Conservation (phyloP, 2,888 invertebrate genomes). For the Conchocele bisecta region DNA sequence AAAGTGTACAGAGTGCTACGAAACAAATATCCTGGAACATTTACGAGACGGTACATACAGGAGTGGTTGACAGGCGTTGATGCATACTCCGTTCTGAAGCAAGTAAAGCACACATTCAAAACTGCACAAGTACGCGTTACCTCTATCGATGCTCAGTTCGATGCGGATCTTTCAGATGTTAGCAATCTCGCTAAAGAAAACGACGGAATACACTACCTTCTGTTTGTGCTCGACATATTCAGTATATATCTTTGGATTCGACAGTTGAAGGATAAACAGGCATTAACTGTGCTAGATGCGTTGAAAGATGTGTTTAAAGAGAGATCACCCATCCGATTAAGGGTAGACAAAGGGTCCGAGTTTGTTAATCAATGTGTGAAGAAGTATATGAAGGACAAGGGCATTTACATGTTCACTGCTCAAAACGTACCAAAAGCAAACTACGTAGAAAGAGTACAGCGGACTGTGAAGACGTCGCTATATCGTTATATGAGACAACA, state of each 20-base stretch:
- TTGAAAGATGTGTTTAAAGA: no score
- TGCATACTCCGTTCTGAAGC: no score
- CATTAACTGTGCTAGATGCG: slow-evolving; percentile 21
- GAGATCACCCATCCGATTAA: slow-evolving; percentile 2
- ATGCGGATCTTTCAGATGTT: no score
- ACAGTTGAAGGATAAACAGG: slow-evolving; percentile 18
- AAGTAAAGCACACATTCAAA: no score
- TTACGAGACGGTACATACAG: no score
- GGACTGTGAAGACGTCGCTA: slow-evolving; percentile 9
- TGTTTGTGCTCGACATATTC: slow-evolving; percentile 21
- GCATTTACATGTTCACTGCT: slow-evolving; percentile 24
- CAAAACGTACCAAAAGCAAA: slow-evolving; percentile 22
- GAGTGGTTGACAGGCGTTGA: no score
- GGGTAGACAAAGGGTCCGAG: slow-evolving; percentile 26
- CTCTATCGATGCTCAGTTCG: no score
- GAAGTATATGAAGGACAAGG: no score
- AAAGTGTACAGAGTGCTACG: no score
- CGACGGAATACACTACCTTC: slow-evolving; percentile 19
- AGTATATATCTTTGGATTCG: slow-evolving; percentile 8
- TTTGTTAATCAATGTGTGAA: no score
- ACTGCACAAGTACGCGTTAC: no score
- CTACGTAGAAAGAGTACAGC: slow-evolving; percentile 21
- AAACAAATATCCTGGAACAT: no score
- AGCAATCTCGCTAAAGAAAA: slow-evolving; percentile 25
- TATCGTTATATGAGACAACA: slow-evolving; percentile 21